phyloP scores from a whole-genome alignment of 2,888 invertebrate species.

The Campopleginae sp. region DNA sequence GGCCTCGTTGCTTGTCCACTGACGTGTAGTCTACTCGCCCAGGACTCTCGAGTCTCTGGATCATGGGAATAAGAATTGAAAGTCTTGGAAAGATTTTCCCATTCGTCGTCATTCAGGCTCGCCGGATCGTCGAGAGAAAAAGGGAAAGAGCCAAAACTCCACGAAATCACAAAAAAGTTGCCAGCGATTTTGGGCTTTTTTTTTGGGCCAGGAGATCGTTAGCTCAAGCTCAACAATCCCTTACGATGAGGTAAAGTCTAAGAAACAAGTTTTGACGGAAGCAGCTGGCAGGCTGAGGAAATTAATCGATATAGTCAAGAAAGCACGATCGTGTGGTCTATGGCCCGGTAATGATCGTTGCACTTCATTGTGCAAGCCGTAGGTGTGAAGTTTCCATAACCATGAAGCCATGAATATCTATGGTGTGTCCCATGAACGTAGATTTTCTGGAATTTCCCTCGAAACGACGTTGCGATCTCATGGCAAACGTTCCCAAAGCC shows the following conservation, averaged over 20 bases:
- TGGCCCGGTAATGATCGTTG: constrained; percentile 26
- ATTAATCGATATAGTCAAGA: constrained; percentile 57
- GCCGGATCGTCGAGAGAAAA: too few species aligned
- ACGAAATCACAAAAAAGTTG: not conserved
- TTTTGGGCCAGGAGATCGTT: not conserved
- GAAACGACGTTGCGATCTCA: not conserved
- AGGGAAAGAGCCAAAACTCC: not conserved
- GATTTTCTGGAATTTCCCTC: not conserved
- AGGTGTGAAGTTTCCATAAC: not conserved
- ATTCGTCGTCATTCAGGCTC: too few species aligned
- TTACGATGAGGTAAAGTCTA: not conserved
- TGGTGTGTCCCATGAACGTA: not conserved
- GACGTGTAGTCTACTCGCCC: not conserved
- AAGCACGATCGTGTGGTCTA: constrained; percentile 15
- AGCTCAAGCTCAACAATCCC: constrained; percentile 12
- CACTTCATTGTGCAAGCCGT: constrained; percentile 4
- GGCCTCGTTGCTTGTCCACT: not conserved
- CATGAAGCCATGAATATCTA: not conserved
- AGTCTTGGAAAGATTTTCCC: too few species aligned
- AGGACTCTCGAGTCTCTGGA: not conserved
- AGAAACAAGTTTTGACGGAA: constrained; percentile 33
- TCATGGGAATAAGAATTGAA: not conserved
- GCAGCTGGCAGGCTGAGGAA: constrained; percentile 39
- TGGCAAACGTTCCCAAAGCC: not conserved
- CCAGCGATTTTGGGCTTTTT: not conserved